Conservation (phyloP, 2,113 vertebrate species). For the Scortum barcoo region DNA sequence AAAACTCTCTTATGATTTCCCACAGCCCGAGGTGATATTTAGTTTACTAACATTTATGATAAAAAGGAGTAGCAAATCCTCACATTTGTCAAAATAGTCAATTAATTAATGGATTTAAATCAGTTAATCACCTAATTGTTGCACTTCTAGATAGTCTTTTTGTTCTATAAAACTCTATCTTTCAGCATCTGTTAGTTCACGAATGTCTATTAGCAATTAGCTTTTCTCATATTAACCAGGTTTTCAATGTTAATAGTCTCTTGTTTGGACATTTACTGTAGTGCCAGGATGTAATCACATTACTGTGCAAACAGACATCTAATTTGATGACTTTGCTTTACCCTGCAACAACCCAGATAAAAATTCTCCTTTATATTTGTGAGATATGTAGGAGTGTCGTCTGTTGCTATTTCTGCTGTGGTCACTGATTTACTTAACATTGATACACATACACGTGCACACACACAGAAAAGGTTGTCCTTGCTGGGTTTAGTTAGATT, state of each 20-base stretch:
- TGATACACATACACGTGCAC: neutral
- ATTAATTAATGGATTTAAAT: too few relatives aligned
- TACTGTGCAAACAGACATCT: neutral
- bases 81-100: neutral
- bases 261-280: too few relatives aligned
- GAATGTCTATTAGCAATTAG: too few relatives aligned
- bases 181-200: neutral
- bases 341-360: neutral
- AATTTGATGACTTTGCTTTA: neutral
- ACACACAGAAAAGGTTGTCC: constrained; percentile 2
- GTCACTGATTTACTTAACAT: neutral
- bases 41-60: neutral
- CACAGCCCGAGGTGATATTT: neutral
- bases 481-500: constrained; percentile 30
- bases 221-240: neutral
- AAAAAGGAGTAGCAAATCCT: neutral
- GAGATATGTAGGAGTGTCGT: constrained; percentile 21
- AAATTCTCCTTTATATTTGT: neutral
- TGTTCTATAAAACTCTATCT: neutral
- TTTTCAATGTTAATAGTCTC: neutral
- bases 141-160: neutral
- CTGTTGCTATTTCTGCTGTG: neutral
- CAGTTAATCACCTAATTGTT: neutral
- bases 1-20: too few relatives aligned
- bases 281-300: neutral